Conservation (phyloP, 2,113 vertebrate genomes). For the Phrynosoma blainvillii region DNA sequence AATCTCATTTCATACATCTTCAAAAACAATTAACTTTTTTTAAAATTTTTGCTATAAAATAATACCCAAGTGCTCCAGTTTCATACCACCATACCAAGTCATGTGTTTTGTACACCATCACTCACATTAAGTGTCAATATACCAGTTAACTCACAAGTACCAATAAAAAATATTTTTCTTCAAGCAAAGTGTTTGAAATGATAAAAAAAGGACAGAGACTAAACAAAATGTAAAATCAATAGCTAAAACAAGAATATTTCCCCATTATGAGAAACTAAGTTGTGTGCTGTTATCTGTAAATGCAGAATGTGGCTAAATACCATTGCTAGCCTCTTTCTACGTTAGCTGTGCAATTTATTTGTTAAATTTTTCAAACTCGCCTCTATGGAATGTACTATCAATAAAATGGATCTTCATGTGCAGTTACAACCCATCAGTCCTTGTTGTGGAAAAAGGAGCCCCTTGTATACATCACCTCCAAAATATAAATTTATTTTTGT, state of each 20-base stretch:
- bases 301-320: constrained; percentile 9
- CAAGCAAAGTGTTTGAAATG: not conserved
- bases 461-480: not conserved
- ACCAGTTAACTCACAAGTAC: constrained; percentile 3
- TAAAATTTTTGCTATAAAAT: not conserved
- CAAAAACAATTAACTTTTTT: not conserved
- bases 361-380: not conserved
- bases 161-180: not conserved
- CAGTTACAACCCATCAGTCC: not conserved
- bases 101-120: not conserved
- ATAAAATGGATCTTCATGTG: not conserved
- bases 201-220: not conserved
- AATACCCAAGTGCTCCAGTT: constrained; percentile 49
- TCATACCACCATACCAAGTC: constrained; percentile 18
- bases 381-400: not conserved
- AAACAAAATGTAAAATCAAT: not conserved
- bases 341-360: not conserved
- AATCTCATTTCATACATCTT: not conserved
- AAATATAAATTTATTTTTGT: not conserved
- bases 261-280: not conserved
- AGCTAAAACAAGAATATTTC: not conserved
- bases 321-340: not conserved
- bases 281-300: constrained; percentile 14
- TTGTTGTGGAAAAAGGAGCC: not conserved
- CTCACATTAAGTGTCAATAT: not conserved